Evolutionary conservation across 2,888 invertebrate genomes (phyloP), one percentile per base, ranked within the genome.

Genomic region (Limenitis camilla): DNA sequence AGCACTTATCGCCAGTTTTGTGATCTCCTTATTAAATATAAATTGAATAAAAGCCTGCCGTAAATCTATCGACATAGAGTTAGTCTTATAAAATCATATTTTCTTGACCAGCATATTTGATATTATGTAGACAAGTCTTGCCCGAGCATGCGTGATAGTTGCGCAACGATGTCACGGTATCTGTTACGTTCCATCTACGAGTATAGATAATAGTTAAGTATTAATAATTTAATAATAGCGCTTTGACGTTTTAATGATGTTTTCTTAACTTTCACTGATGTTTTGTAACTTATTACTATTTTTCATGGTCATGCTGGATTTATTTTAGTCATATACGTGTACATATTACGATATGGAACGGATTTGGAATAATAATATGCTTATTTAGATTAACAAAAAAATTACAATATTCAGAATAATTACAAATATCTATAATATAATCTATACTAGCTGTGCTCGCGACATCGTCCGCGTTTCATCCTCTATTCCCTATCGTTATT

Each of bases 61-160:
- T 61, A 58, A 35, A 5, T 5, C 5, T 38, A 30, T 29, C 6
- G 4, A 5, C 11, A 32, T 53, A 60, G 30, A 46, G 51, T 49
- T 27, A 45, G 41, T 32, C 45, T 50, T 56, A 32, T 44, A 29
- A 48, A 32, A 9, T 43, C 5, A 32, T 11, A 60, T 61, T 59
- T 56, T 61, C 58, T 63, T 65, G 60, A 61, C 63, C 61, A 59
- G 64, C 46, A 42, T 52, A 58, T 52, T 49, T 58, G 40, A 60
- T 54, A 61, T 61, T 61, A 61, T 63, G 62, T 62, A 58, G 62
- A 64, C 58, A 60, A 61, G 59, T 61, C 59, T 60, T 61, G 56
- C 58, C 44, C 48, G 57, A 54, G 61, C 62, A 62, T 63, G 62
- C 60, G 62, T 61, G 56, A 42, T 41, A 39, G 54, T 66, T 65